Conservation (phyloP, 2,113 vertebrate species). For the Vulpes vulpes region DNA sequence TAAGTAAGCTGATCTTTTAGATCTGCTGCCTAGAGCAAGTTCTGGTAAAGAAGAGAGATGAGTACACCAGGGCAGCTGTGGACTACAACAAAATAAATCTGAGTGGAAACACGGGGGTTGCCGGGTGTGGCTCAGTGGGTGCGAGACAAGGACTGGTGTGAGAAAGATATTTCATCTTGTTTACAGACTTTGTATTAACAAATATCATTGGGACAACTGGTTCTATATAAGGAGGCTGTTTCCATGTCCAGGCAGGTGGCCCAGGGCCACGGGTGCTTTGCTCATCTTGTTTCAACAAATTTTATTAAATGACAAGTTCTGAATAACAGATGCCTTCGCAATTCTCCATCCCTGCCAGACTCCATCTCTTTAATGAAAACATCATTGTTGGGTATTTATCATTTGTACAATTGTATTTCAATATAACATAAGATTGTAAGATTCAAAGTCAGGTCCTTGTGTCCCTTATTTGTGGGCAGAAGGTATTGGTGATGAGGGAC, state of each 20-base stretch:
- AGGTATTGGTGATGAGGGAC: neutral
- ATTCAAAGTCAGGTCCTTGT: neutral
- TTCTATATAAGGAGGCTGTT: neutral
- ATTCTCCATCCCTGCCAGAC: neutral
- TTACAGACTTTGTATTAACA: neutral
- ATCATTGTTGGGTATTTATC: constrained; percentile 34
- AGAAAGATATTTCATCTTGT: neutral
- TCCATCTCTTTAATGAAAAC: constrained; percentile 63
- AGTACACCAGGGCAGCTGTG: neutral
- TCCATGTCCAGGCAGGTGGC: neutral
- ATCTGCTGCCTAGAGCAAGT: constrained; percentile 52
- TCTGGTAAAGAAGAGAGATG: constrained; percentile 18
- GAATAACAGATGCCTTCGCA: constrained; percentile 42
- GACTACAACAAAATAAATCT: neutral
- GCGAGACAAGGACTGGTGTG: neutral
- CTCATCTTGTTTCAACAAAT: neutral
- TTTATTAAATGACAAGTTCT: constrained; percentile 58
- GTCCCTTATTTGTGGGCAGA: neutral
- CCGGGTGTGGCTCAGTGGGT: neutral
- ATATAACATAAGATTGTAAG: neutral
- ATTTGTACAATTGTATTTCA: constrained; percentile 33
- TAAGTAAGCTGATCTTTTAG: constrained; percentile 28
- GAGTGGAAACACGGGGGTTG: neutral
- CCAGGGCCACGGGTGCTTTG: neutral
- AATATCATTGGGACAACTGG: neutral